phyloP scores from a whole-genome alignment of 2,113 vertebrate species.

The Rhea americana region DNA sequence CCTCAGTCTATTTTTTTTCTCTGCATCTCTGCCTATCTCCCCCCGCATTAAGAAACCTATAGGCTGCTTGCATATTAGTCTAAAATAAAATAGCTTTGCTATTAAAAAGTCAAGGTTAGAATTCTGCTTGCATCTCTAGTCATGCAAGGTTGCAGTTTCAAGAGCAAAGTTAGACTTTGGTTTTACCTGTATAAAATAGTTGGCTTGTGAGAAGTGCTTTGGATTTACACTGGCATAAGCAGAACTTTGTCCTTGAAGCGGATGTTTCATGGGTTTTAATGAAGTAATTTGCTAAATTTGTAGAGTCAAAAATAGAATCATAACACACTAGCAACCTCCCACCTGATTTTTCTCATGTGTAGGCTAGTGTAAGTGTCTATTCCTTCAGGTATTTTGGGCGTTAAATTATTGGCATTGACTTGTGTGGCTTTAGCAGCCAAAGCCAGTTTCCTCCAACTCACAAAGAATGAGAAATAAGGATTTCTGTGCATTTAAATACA shows the following conservation, averaged over 20 bases:
- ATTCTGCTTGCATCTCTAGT: background rate
- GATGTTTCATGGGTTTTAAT: conserved; percentile 14
- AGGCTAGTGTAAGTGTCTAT: background rate
- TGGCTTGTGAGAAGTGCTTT: background rate
- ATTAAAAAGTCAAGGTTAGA: conserved; percentile 7
- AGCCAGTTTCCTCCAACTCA: conserved; percentile 13
- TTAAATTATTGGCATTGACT: conserved; percentile 22
- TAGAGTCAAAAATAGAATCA: conserved; percentile 36
- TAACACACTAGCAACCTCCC: conserved; percentile 18
- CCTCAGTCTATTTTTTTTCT: background rate
- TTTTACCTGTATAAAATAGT: background rate
- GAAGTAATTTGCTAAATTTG: conserved; percentile 16
- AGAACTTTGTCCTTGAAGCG: conserved; percentile 8
- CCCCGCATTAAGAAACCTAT: background rate
- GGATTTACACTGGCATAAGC: background rate
- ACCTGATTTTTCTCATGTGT: background rate
- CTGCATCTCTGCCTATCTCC: background rate
- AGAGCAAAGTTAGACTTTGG: background rate
- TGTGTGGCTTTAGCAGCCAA: conserved; percentile 10
- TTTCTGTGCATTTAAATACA: conserved; percentile 15
- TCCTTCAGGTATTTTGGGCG: conserved; percentile 1
- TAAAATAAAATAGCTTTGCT: background rate
- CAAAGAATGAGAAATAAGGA: background rate
- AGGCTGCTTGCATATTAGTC: background rate
- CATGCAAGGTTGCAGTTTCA: background rate